These are phyloP conservation scores for Serilophus lunatus DNA, from an alignment of 2,113 vertebrate genomes.

Conservation along the genomic window DNA sequence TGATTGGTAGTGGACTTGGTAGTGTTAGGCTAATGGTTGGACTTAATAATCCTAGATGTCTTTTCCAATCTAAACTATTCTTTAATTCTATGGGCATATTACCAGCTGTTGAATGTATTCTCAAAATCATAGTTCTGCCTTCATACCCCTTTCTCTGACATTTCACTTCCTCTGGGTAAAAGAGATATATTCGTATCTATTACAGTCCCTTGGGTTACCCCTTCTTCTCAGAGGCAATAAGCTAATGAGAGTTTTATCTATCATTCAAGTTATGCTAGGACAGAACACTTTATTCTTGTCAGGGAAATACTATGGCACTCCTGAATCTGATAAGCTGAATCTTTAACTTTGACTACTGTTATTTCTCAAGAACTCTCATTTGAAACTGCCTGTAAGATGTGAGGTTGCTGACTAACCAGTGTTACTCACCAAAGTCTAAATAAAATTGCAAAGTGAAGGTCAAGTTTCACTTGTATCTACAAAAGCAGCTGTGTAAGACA, in stretches of 20 bases:
- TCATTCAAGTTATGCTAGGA: background rate
- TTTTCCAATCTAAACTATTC: background rate
- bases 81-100: background rate
- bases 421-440: background rate
- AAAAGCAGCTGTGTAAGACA: background rate
- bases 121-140: background rate
- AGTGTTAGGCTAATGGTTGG: background rate
- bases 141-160: background rate
- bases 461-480: background rate
- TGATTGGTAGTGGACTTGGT: background rate
- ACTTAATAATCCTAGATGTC: background rate
- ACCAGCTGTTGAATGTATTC: background rate
- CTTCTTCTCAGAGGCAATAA: background rate
- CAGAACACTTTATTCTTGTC: background rate
- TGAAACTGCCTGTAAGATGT: background rate
- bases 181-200: background rate
- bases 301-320: background rate
- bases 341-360: background rate
- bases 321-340: background rate
- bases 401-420: background rate
- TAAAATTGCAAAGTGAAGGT: background rate
- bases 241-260: rapidly evolving
- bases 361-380: background rate
- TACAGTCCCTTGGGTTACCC: background rate
- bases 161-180: background rate